Percentiles rank a stretch among this genome's conserved stretches.
Evolutionary conservation across 2,113 vertebrate genomes (phyloP).

Genomic region (Budorcas taxicolor): DNA sequence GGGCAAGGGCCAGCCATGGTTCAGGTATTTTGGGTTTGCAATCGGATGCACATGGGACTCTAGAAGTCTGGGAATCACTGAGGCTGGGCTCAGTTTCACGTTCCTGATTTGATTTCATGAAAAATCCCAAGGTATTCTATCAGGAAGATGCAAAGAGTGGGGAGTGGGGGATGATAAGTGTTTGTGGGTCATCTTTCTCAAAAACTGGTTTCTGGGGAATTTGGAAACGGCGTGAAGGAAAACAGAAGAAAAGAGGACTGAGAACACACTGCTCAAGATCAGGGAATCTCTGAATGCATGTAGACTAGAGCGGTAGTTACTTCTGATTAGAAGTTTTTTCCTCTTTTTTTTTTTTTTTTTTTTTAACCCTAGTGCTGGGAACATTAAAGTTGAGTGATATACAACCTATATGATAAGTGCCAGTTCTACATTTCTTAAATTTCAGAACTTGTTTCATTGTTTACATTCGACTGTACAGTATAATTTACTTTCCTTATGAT

Average conservation of each 20-base stretch:
- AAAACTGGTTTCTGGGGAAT: neutral
- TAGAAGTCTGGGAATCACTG: neutral
- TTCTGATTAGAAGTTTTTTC: neutral
- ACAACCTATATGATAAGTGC: neutral
- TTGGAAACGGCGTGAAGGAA: neutral
- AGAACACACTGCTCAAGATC: neutral
- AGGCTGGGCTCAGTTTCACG: neutral
- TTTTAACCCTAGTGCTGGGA: neutral
- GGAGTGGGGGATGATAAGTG: neutral
- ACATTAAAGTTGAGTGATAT: neutral
- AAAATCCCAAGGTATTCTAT: neutral
- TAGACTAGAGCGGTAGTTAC: neutral
- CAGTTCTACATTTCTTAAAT: neutral
- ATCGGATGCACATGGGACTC: neutral
- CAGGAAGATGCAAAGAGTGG: neutral
- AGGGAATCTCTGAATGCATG: neutral
- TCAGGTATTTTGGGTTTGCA: neutral
- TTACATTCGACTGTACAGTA: neutral
- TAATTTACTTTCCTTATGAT: neutral
- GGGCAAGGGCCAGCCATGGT: neutral
- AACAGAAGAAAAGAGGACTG: neutral
- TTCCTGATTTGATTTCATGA: neutral
- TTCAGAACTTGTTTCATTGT: neutral
- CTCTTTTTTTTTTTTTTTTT: neutral
- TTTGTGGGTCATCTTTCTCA: neutral